phyloP scores from a whole-genome alignment of 2,113 vertebrate genomes.

The Psittacara wagleri region DNA sequence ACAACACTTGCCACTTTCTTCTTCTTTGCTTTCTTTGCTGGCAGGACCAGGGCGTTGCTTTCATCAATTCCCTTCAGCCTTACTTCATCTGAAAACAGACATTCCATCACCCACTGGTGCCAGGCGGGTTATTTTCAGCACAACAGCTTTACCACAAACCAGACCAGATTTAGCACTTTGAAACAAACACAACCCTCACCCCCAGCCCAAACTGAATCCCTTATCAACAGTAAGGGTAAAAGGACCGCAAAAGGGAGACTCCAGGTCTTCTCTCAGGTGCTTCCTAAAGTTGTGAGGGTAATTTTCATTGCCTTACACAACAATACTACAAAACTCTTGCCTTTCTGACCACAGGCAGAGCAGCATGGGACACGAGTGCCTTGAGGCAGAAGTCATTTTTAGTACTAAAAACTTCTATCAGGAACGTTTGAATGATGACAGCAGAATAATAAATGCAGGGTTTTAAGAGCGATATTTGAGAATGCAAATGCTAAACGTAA shows the following conservation, averaged over 20 bases:
- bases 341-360: accelerated
- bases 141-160: not conserved
- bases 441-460: accelerated
- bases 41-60: constrained; percentile 88
- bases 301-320: not conserved
- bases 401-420: accelerated
- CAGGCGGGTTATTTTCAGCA: not conserved
- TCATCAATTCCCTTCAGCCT: constrained; percentile 86
- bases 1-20: not conserved
- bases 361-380: accelerated
- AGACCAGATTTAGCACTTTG: not conserved
- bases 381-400: accelerated
- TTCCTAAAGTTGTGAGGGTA: accelerated
- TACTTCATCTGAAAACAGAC: constrained; percentile 69
- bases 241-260: not conserved
- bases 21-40: constrained; percentile 81
- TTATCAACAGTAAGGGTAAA: not conserved
- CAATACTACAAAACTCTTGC: not conserved
- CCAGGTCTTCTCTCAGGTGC: not conserved
- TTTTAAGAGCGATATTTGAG: accelerated
- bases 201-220: not conserved
- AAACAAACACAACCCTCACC: not conserved
- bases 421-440: accelerated
- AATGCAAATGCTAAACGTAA: accelerated
- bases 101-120: not conserved